phyloP scores from a whole-genome alignment of 1,140 invertebrate species.

The Meloidogyne exigua region DNA sequence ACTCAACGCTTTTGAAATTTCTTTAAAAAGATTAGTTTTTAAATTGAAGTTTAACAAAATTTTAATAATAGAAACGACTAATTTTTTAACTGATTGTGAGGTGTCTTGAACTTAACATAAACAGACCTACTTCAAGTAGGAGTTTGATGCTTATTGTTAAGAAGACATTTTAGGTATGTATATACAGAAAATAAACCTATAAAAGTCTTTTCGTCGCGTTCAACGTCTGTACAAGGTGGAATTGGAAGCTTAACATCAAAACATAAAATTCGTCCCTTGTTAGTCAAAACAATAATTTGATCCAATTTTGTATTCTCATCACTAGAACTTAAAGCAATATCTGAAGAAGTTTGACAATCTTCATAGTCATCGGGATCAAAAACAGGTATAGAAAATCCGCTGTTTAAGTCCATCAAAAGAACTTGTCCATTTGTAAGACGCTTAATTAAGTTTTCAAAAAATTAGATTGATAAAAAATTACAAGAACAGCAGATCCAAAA shows the following conservation, averaged over 20 bases:
- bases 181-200: no score
- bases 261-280: neutral
- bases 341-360: neutral
- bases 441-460: neutral
- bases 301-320: neutral
- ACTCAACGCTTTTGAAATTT: neutral
- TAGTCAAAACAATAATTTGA: neutral
- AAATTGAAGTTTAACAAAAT: no score
- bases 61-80: no score
- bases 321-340: neutral
- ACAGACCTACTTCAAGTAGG: no score
- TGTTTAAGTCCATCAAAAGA: slow-evolving; percentile 15
- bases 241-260: slow-evolving; percentile 2
- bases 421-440: slow-evolving; percentile 17
- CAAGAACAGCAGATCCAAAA: slow-evolving; percentile 4
- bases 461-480: neutral
- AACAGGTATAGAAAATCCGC: slow-evolving; percentile 9
- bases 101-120: no score
- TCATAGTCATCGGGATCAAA: neutral
- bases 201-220: no score
- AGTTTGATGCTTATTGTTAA: no score
- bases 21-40: neutral
- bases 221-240: no score
- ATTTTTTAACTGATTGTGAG: no score
- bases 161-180: no score